Percentiles rank a stretch among this genome's conserved stretches.
These are phyloP conservation scores for Tenthredo amoena DNA, from an alignment of 2,888 invertebrate genomes.

Conservation along the genomic window DNA sequence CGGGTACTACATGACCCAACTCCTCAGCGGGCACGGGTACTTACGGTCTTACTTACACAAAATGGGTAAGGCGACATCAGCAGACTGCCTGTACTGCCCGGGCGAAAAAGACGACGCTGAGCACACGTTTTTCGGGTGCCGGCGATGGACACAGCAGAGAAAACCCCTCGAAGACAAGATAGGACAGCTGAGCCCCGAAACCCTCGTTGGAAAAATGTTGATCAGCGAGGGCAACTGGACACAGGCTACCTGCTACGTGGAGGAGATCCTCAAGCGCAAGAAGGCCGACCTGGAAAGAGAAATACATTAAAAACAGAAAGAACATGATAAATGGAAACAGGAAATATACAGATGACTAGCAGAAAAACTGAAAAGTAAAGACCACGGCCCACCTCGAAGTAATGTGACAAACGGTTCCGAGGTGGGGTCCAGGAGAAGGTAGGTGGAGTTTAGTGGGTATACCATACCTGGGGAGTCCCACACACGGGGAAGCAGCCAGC, in stretches of 20 bases:
- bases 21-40: constrained; percentile 55
- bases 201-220: background rate
- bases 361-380: background rate
- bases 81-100: background rate
- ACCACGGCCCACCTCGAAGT: constrained; percentile 4
- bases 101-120: background rate
- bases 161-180: background rate
- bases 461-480: constrained; percentile 19
- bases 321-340: background rate
- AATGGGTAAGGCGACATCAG: background rate
- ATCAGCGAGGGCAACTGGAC: background rate
- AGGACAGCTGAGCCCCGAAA: background rate
- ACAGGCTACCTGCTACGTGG: background rate
- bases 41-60: constrained; percentile 52
- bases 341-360: background rate
- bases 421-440: constrained; percentile 51
- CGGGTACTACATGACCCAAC: constrained; percentile 54
- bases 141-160: background rate
- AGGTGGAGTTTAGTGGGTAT: constrained; percentile 53
- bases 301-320: background rate
- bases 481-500: constrained; percentile 11
- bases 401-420: background rate
- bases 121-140: constrained; percentile 7
- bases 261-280: background rate
- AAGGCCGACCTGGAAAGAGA: background rate